Conservation (phyloP, 2,888 invertebrate genomes). For the Sussaba pulchella region DNA sequence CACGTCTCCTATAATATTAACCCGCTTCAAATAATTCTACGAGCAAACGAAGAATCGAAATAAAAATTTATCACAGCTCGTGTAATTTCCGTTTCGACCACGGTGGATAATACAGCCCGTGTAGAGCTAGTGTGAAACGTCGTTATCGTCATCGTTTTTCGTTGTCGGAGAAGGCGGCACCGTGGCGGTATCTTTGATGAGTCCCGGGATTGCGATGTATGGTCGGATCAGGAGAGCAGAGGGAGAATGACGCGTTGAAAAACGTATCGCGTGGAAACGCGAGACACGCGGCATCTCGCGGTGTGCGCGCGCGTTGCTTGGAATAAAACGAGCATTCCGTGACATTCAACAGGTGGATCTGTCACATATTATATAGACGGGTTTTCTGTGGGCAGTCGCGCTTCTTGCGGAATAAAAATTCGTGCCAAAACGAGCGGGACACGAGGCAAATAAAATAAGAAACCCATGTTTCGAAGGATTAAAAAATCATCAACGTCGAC, state of each 20-base stretch:
- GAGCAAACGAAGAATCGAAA: no score
- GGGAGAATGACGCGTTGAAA: constrained; percentile 58
- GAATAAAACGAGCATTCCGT: constrained; percentile 70
- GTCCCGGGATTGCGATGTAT: constrained; percentile 37
- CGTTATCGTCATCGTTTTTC: constrained; percentile 65
- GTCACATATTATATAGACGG: constrained; percentile 47
- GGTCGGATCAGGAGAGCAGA: constrained; percentile 31
- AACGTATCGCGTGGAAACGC: constrained; percentile 62
- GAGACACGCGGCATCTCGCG: constrained; percentile 47
- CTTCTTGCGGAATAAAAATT: constrained; percentile 23
- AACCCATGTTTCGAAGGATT: not conserved
- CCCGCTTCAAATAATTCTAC: no score
- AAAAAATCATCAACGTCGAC: not conserved
- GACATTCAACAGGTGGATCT: constrained; percentile 73
- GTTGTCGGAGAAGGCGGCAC: constrained; percentile 38
- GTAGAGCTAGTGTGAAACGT: constrained; percentile 57
- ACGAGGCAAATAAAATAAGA: constrained; percentile 31
- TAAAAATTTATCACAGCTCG: no score
- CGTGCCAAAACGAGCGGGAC: constrained; percentile 25
- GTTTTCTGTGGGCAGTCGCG: constrained; percentile 55
- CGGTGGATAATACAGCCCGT: not conserved
- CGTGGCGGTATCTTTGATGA: constrained; percentile 72
- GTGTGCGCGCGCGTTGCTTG: constrained; percentile 23
- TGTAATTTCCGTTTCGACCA: constrained; percentile 34
- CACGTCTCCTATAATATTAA: no score